Evolutionary conservation across 2,888 invertebrate genomes (phyloP), one percentile per base, ranked within the genome.

Genomic region (Rhingia campestris): DNA sequence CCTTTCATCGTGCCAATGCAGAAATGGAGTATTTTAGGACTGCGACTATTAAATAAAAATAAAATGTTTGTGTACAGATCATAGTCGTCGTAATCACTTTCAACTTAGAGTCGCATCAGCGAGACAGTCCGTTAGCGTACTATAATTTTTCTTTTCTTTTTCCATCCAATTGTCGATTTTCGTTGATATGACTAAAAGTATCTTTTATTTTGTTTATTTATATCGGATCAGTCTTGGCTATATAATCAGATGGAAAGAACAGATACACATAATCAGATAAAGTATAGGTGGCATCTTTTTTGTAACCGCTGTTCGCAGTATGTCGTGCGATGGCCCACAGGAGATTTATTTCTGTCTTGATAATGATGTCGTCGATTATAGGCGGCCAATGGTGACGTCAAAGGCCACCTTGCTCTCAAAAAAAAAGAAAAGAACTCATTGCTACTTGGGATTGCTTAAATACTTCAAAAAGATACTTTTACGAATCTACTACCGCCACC

Each of bases 341-440:
- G 43, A 80, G 80, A 80, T 79, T 84, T 82, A 70, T 74, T 86
- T 82, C 67, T 81, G 76, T 82, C 69, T 77, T 82, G 69, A 73
- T 75, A 77, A 61, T 82, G 73, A 73, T 85, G 81, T 80, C 75
- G 84, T 81, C 73, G 81, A 79, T 85, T 85, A 77, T 72, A 81
- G 61, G 73, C 67, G 74, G 80, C 70, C 85, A 75, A 61, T 86
- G 79, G 86, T 90, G 89, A 90, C 89, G 89, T 89, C 89, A 90
- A 89, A 88, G 87, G 86, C 86, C 73, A 86, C 87, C 88, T 88
- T 87, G 87, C 82, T 84, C 86, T 86, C 72, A 81, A 85, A 86
- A 87, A 86, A 76, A 14, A 58, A 58, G 7, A 58, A 22, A 76
- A 59, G 54, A 61, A 37, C 67, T 63, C 66, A 77, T 63, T 77